Evolutionary conservation across 1,140 invertebrate genomes (phyloP), one percentile per base, ranked within the genome.

Genomic region (Neoseiulus cucumeris): DNA sequence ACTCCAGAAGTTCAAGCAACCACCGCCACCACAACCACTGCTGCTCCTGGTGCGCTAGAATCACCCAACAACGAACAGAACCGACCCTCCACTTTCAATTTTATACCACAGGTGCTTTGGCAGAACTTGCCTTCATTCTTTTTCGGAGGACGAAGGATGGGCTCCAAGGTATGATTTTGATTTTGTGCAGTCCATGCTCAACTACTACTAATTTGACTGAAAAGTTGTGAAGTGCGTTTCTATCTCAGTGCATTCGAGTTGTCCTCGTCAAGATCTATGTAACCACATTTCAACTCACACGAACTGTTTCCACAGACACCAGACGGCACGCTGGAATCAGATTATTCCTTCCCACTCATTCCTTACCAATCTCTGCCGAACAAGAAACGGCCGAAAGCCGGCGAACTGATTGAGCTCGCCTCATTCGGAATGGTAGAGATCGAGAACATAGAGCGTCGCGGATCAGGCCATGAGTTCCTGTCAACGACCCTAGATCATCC

Each of bases 401-500:
- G 69, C 39, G 72, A 72, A 68, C 30, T 72, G 17, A 72, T 72
- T 20, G 72, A 72, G 65, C 64, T 72, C 17, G 68, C 69, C 18
- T 72, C 68, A 55, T 72, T 72, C 67, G 72, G 72, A 17, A 47
- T 72, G 17, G 72, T 72, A 1, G 72, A 72, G 64, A 42, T 72
- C 2, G 72, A 72, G 18, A 68, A 70, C 45, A 64, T 64, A 9
- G 72, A 72, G 64, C 42, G 66, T 22, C 51, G 33, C 2, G 72
- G 72, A 25, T 64, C 72, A 64, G 72, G 72, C 9, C 72, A 72
- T 66, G 33, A 69, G 39, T 70, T 70, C 41, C 64, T 68, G 44
- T 45, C 65, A 33, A 64, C 68, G 33, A 66, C 69, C 20, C 64
- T 77, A 65, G 71, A 71, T 28, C 73, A 77, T 67, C 76, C 78